These are phyloP conservation scores for Serilophus lunatus DNA, from an alignment of 2,113 vertebrate species.

Conservation along the genomic window DNA sequence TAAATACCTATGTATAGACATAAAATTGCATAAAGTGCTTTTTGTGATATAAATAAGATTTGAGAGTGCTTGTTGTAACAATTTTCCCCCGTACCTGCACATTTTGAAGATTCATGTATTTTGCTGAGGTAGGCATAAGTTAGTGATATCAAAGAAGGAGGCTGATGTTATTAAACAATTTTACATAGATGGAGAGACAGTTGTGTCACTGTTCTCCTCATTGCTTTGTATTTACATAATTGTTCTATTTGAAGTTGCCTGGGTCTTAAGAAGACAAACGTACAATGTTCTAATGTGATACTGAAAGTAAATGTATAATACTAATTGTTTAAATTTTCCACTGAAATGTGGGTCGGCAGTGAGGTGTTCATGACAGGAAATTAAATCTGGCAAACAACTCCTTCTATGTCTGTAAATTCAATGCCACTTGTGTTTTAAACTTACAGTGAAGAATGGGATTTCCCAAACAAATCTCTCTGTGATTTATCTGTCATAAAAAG, in stretches of 20 bases:
- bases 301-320: background rate
- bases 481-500: constrained; percentile 13
- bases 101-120: background rate
- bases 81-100: background rate
- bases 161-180: background rate
- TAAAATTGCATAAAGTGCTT: background rate
- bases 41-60: background rate
- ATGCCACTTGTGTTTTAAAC: background rate
- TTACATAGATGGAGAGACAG: background rate
- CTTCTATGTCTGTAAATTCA: background rate
- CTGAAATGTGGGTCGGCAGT: background rate
- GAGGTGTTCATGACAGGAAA: constrained; percentile 2
- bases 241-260: background rate
- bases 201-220: background rate
- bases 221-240: constrained; percentile 34
- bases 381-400: background rate
- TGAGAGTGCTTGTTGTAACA: background rate
- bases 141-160: background rate
- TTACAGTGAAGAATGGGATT: background rate
- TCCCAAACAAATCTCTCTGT: background rate
- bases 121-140: constrained; percentile 34
- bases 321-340: constrained; percentile 12
- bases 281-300: background rate
- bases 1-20: background rate
- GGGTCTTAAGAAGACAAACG: background rate